phyloP scores from a whole-genome alignment of 2,797 vertebrate genomes.

The Manis pentadactyla region DNA sequence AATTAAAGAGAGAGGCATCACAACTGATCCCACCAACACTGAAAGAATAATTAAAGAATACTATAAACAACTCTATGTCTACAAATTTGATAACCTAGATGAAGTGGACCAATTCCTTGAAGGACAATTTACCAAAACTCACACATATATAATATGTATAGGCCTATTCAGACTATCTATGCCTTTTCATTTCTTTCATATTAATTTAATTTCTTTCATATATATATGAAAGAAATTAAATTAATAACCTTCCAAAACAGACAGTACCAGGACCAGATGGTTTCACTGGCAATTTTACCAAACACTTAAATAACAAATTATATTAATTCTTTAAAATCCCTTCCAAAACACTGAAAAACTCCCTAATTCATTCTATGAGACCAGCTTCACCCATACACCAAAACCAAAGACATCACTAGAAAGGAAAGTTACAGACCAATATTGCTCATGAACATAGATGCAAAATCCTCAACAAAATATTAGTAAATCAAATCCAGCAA shows the following conservation, averaged over 20 bases:
- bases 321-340: background rate
- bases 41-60: constrained; percentile 8
- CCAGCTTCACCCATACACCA: background rate
- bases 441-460: background rate
- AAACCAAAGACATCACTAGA: constrained; percentile 24
- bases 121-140: background rate
- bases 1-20: background rate
- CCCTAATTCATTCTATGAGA: background rate
- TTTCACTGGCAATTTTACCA: background rate
- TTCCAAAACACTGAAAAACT: background rate
- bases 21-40: background rate
- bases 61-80: background rate
- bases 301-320: background rate
- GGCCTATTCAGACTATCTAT: background rate
- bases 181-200: no score
- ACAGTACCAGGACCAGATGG: background rate
- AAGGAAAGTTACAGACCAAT: background rate
- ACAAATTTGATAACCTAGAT: background rate
- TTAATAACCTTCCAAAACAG: background rate
- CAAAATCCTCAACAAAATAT: background rate
- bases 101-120: background rate
- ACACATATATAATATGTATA: background rate
- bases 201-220: no score
- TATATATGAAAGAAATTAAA: background rate
- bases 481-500: background rate